A percentile compares a stretch with the other conserved stretches of the same genome.
Evolutionary conservation across 2,113 vertebrate genomes (phyloP).

Genomic region (Podilymbus podiceps): DNA sequence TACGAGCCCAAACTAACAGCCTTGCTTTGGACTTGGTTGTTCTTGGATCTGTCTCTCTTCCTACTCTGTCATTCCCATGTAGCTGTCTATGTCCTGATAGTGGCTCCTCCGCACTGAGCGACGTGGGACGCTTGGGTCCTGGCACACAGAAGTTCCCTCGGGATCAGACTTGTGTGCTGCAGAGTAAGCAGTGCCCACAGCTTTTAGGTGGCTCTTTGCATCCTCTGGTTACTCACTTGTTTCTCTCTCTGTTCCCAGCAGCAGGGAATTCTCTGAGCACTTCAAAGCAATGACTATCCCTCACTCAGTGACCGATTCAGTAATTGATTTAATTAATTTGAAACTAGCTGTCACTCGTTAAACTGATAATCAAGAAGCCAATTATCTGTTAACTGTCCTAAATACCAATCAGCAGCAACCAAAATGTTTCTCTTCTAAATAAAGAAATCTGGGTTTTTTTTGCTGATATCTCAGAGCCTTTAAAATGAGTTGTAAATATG

Average conservation of each 20-base stretch:
- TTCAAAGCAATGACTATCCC: background rate
- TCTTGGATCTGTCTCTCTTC: background rate
- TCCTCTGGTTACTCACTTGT: background rate
- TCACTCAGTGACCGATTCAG: background rate
- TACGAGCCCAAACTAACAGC: background rate
- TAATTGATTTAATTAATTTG: slow-evolving; percentile 32
- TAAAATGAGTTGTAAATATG: background rate
- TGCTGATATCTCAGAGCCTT: background rate
- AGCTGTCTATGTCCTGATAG: background rate
- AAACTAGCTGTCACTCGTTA: slow-evolving; percentile 23
- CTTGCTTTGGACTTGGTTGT: background rate
- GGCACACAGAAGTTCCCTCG: background rate
- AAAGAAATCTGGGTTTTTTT: background rate
- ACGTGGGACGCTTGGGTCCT: fast-evolving
- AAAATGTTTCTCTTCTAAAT: background rate
- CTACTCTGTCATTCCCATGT: background rate
- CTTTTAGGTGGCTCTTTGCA: background rate
- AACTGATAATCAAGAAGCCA: slow-evolving; percentile 7
- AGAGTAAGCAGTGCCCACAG: background rate
- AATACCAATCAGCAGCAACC: background rate
- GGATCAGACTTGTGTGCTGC: background rate
- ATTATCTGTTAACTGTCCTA: background rate
- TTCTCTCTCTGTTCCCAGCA: background rate
- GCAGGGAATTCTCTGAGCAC: background rate
- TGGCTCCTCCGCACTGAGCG: background rate